Conservation (phyloP, 2,888 invertebrate species). For the Actias luna region DNA sequence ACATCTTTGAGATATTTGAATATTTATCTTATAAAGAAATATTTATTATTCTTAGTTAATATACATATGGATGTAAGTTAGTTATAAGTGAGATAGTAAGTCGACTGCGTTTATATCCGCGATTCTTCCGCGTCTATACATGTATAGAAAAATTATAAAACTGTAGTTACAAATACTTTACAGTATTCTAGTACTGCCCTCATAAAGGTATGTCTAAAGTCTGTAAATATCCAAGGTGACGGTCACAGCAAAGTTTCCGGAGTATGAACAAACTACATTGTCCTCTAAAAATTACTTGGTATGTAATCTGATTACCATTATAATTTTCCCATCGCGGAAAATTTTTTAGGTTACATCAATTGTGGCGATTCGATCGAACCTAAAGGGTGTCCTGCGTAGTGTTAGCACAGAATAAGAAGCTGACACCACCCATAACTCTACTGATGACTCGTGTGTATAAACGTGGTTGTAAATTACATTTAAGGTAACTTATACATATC, state of each 20-base stretch:
- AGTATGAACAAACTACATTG: no score
- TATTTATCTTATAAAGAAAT: neutral
- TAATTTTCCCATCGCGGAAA: no score
- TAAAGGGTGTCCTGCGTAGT: no score
- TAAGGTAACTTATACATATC: slow-evolving; percentile 66
- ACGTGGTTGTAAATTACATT: neutral
- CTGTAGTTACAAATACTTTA: neutral
- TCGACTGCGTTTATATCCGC: neutral
- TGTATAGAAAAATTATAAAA: neutral
- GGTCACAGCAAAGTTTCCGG: no score
- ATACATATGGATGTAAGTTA: neutral
- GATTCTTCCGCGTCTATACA: neutral
- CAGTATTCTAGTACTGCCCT: neutral
- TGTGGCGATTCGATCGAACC: no score
- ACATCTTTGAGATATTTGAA: neutral
- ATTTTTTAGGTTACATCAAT: no score
- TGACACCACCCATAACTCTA: no score
- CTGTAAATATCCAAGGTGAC: neutral
- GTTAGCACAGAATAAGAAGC: no score
- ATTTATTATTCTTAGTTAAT: neutral
- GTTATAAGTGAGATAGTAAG: neutral
- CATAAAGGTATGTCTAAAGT: neutral
- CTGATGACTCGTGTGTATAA: neutral
- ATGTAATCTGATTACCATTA: no score
- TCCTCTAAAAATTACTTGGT: no score